A percentile compares a stretch with the other conserved stretches of the same genome.
Conservation (phyloP, 2,113 vertebrate genomes). For the Triplophysa tibetana region DNA sequence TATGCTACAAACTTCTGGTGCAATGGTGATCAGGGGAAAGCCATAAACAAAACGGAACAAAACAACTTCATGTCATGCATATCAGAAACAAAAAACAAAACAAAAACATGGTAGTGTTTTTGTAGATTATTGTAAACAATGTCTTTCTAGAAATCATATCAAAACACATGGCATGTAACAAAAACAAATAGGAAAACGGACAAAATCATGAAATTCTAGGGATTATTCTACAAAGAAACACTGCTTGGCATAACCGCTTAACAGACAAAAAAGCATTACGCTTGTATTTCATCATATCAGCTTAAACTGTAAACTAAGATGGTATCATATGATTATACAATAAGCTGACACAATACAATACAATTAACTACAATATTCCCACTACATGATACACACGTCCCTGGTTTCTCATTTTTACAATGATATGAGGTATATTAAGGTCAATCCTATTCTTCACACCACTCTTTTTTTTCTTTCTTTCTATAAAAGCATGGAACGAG, state of each 20-base stretch:
- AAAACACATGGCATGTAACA: constrained; percentile 81
- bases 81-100: constrained; percentile 69
- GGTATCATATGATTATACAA: constrained; percentile 77
- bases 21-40: constrained; percentile 73
- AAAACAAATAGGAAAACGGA: constrained; percentile 74
- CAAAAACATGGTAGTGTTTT: constrained; percentile 80
- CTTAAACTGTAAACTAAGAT: constrained; percentile 76
- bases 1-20: constrained; percentile 80
- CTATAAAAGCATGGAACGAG: constrained; percentile 73
- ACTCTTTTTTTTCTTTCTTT: constrained; percentile 50
- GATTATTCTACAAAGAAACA: constrained; percentile 77
- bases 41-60: constrained; percentile 61
- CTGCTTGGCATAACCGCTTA: constrained; percentile 76
- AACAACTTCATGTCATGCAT: constrained; percentile 78
- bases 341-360: constrained; percentile 65
- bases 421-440: constrained; percentile 84
- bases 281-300: constrained; percentile 70
- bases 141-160: constrained; percentile 80
- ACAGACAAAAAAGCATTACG: constrained; percentile 60
- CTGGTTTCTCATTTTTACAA: constrained; percentile 65
- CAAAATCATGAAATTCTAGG: constrained; percentile 64
- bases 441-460: constrained; percentile 70
- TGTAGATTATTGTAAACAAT: constrained; percentile 84
- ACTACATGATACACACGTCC: constrained; percentile 80
- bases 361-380: constrained; percentile 73